Conservation (phyloP, 2,113 vertebrate species). For the Lonchura striata region DNA sequence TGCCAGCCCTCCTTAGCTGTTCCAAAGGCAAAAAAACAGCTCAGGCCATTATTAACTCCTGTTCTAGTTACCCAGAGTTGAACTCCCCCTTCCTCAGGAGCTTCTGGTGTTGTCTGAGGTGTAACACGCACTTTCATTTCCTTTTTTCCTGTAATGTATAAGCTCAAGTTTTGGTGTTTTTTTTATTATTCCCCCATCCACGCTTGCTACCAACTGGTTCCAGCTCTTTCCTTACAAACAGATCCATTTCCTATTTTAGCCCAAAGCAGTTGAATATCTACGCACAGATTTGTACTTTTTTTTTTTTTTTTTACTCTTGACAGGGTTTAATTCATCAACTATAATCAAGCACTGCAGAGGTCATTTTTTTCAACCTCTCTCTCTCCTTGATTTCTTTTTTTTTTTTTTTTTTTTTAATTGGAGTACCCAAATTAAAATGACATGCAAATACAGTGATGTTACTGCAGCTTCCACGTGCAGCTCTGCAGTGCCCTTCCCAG, state of each 20-base stretch:
- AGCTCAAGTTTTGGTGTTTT: neutral
- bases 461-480: neutral
- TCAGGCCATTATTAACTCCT: neutral
- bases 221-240: neutral
- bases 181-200: neutral
- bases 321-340: neutral
- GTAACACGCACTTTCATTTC: neutral
- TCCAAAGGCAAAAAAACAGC: neutral
- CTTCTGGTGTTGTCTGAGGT: neutral
- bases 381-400: neutral
- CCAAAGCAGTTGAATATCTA: neutral
- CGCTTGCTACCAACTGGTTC: neutral
- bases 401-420: neutral
- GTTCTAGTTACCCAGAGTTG: neutral
- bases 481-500: neutral
- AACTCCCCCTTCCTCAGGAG: neutral
- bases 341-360: neutral
- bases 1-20: neutral
- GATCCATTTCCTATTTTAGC: neutral
- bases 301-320: neutral
- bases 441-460: neutral
- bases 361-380: neutral
- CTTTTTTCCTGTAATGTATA: neutral
- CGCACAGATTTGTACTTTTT: neutral
- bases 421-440: neutral